Conservation (phyloP, 92 coral and sea anemone species). For the Actinostola sp. region DNA sequence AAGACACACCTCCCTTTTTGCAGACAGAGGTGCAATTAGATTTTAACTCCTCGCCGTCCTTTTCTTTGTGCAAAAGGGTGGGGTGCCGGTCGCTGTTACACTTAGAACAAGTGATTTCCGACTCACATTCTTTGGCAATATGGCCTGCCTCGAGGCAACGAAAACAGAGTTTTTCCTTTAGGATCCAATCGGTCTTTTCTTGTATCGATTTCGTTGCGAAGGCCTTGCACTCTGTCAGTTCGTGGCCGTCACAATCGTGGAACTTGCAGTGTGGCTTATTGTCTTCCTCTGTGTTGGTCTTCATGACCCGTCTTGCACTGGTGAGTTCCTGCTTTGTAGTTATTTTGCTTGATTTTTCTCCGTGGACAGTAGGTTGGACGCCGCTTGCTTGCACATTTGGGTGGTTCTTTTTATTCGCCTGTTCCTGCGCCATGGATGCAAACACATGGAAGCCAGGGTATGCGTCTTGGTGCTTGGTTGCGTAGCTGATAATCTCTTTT, state of each 20-base stretch:
- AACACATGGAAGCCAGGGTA: no score
- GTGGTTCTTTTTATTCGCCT: not conserved
- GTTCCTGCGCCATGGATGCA: no score
- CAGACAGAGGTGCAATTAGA: no score
- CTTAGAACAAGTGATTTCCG: slow-evolving; percentile 17
- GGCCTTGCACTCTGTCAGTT: slow-evolving; percentile 41
- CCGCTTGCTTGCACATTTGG: not conserved
- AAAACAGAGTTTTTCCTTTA: slow-evolving; percentile 36
- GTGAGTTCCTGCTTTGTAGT: no score
- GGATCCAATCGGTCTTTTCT: slow-evolving; percentile 39
- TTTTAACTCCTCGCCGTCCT: no score
- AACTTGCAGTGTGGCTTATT: not conserved
- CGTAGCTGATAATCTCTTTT: no score
- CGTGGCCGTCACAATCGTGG: slow-evolving; percentile 36
- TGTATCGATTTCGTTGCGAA: slow-evolving; percentile 13
- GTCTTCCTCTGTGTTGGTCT: not conserved
- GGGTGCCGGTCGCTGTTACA: slow-evolving; percentile 42
- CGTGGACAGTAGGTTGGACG: not conserved
- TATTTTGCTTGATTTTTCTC: not conserved
- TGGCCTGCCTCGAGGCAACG: slow-evolving; percentile 32
- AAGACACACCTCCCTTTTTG: no score
- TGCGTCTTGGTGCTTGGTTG: no score
- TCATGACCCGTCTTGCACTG: no score
- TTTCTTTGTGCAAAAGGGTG: slow-evolving; percentile 34
- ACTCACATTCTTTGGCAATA: slow-evolving; percentile 27